Evolutionary conservation across 23 tunicate species (phyloP).

Genomic region (Trididemnum miniatum): DNA sequence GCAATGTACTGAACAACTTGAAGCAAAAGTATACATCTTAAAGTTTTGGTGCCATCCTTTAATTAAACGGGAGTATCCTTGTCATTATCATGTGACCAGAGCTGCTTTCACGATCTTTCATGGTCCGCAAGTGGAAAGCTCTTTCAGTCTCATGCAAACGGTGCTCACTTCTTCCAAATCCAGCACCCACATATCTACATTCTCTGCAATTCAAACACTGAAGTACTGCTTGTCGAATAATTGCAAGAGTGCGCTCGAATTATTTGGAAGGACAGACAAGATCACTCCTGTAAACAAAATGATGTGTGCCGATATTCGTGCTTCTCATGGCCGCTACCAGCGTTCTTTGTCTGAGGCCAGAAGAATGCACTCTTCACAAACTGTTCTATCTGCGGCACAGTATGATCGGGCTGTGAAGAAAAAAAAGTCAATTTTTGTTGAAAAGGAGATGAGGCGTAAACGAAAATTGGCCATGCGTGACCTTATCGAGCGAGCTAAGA

Average conservation of each 20-base stretch:
- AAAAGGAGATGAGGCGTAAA: background rate
- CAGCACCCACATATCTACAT: background rate
- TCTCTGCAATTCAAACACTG: background rate
- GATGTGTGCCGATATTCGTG: background rate
- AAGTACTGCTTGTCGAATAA: background rate
- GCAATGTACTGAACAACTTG: background rate
- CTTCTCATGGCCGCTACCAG: background rate
- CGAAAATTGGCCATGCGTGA: slow-evolving; percentile 1
- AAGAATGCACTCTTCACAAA: background rate
- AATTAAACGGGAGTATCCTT: background rate
- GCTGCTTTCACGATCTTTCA: background rate
- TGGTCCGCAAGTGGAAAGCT: slow-evolving; percentile 19
- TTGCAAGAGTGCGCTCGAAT: background rate
- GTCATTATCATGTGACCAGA: background rate
- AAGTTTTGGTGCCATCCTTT: background rate
- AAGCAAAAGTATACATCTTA: background rate
- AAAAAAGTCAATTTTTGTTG: background rate
- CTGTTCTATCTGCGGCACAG: background rate
- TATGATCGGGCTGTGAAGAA: background rate
- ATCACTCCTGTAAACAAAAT: background rate
- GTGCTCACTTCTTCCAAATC: background rate
- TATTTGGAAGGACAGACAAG: background rate
- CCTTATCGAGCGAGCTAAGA: background rate
- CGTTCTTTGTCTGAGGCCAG: background rate
- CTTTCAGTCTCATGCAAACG: background rate